A percentile compares a stretch with the other conserved stretches of the same genome.
These are phyloP conservation scores for Tenualosa thibaudeaui DNA, from an alignment of 2,797 vertebrate species.

Conservation along the genomic window DNA sequence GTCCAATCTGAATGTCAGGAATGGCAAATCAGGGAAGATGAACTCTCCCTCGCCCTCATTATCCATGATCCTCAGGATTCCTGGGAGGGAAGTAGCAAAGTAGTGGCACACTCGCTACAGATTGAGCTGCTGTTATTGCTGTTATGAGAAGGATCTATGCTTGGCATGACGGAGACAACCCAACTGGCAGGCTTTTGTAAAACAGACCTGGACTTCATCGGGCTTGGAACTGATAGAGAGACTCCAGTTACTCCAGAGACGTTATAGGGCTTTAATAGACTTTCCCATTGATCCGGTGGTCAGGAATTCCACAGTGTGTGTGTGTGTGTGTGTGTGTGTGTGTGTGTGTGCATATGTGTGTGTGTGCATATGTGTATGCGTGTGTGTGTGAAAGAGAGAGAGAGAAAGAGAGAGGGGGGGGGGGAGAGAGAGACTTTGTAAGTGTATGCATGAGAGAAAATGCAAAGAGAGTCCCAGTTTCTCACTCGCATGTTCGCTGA, in stretches of 20 bases:
- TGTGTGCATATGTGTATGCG: no score
- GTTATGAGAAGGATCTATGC: not conserved
- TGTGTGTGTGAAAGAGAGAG: not conserved
- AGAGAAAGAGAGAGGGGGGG: not conserved
- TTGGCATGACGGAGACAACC: not conserved
- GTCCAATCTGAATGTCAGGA: conserved; percentile 10
- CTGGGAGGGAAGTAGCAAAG: not conserved
- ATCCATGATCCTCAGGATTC: not conserved
- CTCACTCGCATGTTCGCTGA: not conserved
- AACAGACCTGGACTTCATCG: not conserved
- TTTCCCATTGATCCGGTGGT: not conserved
- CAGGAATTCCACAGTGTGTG: not conserved
- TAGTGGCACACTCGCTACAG: not conserved
- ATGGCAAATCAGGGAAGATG: not conserved
- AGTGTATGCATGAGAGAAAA: not conserved
- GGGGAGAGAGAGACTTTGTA: not conserved
- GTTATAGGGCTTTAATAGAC: not conserved
- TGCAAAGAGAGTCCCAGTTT: not conserved
- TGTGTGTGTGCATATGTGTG: no score
- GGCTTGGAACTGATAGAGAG: not conserved
- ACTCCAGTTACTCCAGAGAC: not conserved
- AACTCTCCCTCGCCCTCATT: not conserved
- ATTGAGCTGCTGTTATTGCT: not conserved
- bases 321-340: not conserved
- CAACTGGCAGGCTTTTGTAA: not conserved